Evolutionary conservation across 92 coral and sea anemone species (phyloP).

Genomic region (Muricea muricata): DNA sequence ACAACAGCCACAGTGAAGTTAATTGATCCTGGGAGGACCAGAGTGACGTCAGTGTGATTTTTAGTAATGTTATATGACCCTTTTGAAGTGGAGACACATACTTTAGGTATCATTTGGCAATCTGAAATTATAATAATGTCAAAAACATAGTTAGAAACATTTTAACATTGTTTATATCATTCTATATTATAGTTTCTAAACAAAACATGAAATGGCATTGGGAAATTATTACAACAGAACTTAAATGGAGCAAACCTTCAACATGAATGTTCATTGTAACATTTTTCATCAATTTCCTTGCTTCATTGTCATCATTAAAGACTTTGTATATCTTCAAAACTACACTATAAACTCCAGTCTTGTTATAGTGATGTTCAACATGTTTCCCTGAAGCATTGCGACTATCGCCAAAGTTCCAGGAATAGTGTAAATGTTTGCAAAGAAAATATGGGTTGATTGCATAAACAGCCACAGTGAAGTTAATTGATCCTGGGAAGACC

Average conservation of each 20-base stretch:
- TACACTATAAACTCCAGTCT: background rate
- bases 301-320: background rate
- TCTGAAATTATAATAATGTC: conserved; percentile 9
- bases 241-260: conserved; percentile 20
- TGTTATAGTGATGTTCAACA: conserved; percentile 3
- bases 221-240: too few species aligned
- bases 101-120: background rate
- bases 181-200: too few species aligned
- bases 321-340: background rate
- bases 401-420: conserved; percentile 86
- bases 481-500: conserved; percentile 11
- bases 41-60: conserved; percentile 1
- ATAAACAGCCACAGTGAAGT: background rate
- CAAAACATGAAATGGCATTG: too few species aligned
- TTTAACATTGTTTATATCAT: too few species aligned
- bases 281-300: background rate
- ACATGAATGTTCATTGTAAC: conserved; percentile 10
- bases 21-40: conserved; percentile 9
- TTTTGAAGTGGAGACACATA: conserved; percentile 6
- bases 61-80: conserved; percentile 11
- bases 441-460: background rate
- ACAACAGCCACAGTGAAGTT: background rate
- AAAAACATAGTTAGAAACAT: too few species aligned
- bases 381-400: background rate
- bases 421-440: conserved; percentile 24